Evolutionary conservation across 2,113 vertebrate genomes (phyloP).

Genomic region (Platichthys flesus): DNA sequence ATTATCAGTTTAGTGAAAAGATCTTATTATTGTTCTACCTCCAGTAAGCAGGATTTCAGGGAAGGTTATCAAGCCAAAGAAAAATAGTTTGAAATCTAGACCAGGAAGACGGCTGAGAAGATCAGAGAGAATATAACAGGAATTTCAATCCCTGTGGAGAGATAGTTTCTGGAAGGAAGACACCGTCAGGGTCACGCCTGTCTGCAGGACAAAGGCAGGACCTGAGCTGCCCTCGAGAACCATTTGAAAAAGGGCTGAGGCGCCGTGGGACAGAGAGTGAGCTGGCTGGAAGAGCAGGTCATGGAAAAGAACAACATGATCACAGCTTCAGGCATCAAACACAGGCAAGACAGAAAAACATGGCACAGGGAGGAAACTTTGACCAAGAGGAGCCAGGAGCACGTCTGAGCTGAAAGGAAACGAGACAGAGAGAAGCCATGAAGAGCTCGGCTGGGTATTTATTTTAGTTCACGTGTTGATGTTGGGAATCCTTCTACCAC

Average conservation of each 20-base stretch:
- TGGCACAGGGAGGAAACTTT: neutral
- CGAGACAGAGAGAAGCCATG: neutral
- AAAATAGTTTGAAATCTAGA: neutral
- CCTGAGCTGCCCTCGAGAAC: slow-evolving; percentile 3
- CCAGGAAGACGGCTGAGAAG: slow-evolving; percentile 1
- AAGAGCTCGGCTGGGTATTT: neutral
- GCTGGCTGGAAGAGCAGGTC: neutral
- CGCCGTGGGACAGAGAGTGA: slow-evolving; percentile 7
- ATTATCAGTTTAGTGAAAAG: neutral
- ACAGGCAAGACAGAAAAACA: slow-evolving; percentile 3
- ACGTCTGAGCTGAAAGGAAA: neutral
- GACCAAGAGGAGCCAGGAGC: neutral
- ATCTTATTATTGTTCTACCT: neutral
- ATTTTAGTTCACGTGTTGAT: neutral
- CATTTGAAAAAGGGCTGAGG: slow-evolving; percentile 17
- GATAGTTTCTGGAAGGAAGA: neutral
- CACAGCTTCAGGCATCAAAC: neutral
- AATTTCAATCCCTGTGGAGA: neutral
- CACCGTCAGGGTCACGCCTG: slow-evolving; percentile 19
- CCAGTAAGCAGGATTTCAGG: neutral
- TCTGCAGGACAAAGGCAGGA: slow-evolving; percentile 2
- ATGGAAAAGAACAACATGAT: slow-evolving; percentile 5
- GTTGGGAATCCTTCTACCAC: neutral
- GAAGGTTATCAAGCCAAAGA: neutral
- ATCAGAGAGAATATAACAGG: slow-evolving; percentile 21